Conservation (phyloP, 2,888 invertebrate genomes). For the Anthophora plumipes region DNA sequence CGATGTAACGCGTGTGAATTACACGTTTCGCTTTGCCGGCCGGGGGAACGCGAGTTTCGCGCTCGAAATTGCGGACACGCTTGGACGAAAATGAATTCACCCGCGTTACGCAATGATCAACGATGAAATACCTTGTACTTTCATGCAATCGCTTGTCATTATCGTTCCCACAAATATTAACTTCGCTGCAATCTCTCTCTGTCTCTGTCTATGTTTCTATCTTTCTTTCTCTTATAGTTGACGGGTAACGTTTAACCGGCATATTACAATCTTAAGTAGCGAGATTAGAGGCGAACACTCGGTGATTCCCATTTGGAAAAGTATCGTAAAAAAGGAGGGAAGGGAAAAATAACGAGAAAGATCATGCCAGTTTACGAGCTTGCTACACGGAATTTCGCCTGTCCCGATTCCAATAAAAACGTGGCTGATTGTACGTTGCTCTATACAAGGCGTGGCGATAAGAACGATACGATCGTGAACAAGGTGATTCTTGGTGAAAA, state of each 20-base stretch:
- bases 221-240: not conserved
- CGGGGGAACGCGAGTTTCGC: conserved; percentile 18
- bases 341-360: not conserved
- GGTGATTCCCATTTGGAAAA: conserved; percentile 21
- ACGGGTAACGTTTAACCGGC: conserved; percentile 26
- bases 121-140: conserved; percentile 36
- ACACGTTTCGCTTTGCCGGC: conserved; percentile 43
- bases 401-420: conserved; percentile 24
- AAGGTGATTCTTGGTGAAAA: not conserved
- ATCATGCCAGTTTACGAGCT: conserved; percentile 23
- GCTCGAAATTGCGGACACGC: conserved; percentile 49
- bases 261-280: conserved; percentile 13
- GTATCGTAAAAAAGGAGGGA: not conserved
- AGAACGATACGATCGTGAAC: not conserved
- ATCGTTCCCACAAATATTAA: conserved; percentile 36
- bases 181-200: not conserved
- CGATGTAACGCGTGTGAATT: conserved; percentile 52
- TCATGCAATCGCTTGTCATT: conserved; percentile 33
- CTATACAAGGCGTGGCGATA: not conserved
- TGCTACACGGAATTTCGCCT: conserved; percentile 43
- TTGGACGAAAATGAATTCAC: conserved; percentile 42
- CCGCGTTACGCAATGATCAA: conserved; percentile 23
- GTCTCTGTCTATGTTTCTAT: no score
- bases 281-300: conserved; percentile 27
- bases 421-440: not conserved